Evolutionary conservation across 2,888 invertebrate species (phyloP).

Genomic region (Nysson spinosus): DNA sequence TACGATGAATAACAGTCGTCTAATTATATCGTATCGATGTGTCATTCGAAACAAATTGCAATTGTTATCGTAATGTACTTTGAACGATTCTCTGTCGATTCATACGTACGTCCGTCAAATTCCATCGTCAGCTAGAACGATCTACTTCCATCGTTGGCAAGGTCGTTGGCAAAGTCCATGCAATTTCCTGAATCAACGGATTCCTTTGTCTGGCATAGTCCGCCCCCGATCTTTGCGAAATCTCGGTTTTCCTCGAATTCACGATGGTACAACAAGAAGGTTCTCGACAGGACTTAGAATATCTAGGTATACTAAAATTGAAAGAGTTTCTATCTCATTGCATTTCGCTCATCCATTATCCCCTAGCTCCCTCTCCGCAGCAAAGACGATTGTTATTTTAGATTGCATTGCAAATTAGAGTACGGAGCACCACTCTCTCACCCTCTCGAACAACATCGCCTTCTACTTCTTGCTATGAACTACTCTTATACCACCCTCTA

Average conservation of each 20-base stretch:
- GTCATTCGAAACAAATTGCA: neutral
- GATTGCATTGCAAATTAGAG: slow-evolving; percentile 66
- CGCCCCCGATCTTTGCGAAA: neutral
- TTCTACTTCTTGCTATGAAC: slow-evolving; percentile 21
- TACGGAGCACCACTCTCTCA: slow-evolving; percentile 44
- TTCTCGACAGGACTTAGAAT: slow-evolving; percentile 39
- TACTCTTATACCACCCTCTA: slow-evolving; percentile 24
- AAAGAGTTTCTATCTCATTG: slow-evolving; percentile 13
- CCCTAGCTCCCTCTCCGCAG: slow-evolving; percentile 18
- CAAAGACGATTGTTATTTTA: slow-evolving; percentile 60
- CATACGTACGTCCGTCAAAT: neutral
- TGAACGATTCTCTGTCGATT: neutral
- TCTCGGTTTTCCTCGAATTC: slow-evolving; percentile 6
- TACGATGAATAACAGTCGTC: too few relatives aligned
- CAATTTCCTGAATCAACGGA: neutral
- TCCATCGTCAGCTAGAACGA: neutral
- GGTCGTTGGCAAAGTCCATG: slow-evolving; percentile 4
- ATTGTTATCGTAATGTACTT: neutral
- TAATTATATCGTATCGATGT: neutral
- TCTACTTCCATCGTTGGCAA: neutral
- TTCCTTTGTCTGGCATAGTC: neutral
- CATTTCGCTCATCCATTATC: slow-evolving; percentile 21
- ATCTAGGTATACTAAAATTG: slow-evolving; percentile 37
- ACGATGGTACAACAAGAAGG: slow-evolving; percentile 15
- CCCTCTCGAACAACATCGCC: slow-evolving; percentile 33